Conservation (phyloP, 2,113 vertebrate genomes). For the Perca fluviatilis region DNA sequence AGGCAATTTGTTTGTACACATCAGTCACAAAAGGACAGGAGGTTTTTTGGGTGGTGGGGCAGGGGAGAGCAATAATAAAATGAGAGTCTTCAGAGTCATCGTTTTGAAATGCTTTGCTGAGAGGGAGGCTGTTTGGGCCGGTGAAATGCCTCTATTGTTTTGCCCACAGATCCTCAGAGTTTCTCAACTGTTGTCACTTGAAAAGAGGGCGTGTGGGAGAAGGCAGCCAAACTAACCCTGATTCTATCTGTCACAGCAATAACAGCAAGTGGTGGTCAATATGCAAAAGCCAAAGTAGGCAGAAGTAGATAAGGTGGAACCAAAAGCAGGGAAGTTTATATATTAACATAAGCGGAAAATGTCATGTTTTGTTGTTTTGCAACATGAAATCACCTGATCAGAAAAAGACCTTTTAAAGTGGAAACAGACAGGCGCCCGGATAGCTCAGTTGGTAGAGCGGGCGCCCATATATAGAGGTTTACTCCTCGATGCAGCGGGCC, state of each 20-base stretch:
- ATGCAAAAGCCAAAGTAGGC: not conserved
- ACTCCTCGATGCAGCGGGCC: too few species aligned
- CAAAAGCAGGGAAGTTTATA: not conserved
- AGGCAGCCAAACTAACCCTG: conserved; percentile 23
- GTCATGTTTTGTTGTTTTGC: not conserved
- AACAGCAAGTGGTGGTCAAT: not conserved
- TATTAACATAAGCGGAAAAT: not conserved
- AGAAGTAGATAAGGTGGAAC: not conserved
- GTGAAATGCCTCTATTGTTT: conserved; percentile 69
- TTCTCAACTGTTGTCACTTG: conserved; percentile 51
- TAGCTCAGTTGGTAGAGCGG: too few species aligned
- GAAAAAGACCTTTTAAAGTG: not conserved
- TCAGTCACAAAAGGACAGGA: conserved; percentile 8
- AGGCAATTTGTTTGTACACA: conserved; percentile 20
- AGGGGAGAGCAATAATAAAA: conserved; percentile 48
- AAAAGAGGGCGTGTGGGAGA: conserved; percentile 37
- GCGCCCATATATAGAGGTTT: too few species aligned
- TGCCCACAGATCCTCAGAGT: conserved; percentile 61
- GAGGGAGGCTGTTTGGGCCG: conserved; percentile 56
- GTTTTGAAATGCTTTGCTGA: conserved; percentile 61
- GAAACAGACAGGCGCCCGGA: not conserved
- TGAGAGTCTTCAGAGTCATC: conserved; percentile 53
- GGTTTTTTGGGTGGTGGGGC: not conserved
- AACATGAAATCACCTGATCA: not conserved
- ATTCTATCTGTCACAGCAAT: not conserved